These are phyloP conservation scores for Lepidurus packardi DNA, from an alignment of 1,140 invertebrate genomes.

Conservation along the genomic window DNA sequence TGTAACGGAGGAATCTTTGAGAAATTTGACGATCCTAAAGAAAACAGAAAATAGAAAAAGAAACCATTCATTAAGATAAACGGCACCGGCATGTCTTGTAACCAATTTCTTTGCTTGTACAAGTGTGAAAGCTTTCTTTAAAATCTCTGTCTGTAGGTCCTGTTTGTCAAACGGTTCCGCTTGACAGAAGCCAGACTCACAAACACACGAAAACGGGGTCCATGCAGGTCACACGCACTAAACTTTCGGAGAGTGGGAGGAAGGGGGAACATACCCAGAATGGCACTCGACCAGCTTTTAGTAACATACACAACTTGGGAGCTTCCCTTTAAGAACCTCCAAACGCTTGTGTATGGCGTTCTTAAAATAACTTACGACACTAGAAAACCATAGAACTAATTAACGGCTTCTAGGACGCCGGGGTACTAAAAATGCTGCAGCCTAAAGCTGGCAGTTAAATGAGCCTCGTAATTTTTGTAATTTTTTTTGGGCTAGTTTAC, in stretches of 20 bases:
- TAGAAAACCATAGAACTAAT: no score
- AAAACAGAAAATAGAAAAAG: slow-evolving; percentile 42
- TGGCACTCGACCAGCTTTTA: background rate
- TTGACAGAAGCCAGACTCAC: slow-evolving; percentile 39
- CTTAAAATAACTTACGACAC: background rate
- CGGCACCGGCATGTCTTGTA: background rate
- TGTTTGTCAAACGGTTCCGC: slow-evolving; percentile 44
- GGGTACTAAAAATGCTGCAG: no score
- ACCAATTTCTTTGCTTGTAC: background rate
- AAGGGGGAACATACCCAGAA: background rate
- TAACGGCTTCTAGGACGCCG: no score
- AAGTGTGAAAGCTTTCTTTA: background rate
- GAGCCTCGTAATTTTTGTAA: background rate
- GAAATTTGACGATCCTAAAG: slow-evolving; percentile 78
- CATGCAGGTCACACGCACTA: background rate
- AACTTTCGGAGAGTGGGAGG: background rate
- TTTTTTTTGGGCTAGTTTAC: background rate
- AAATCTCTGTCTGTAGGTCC: background rate
- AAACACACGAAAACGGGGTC: background rate
- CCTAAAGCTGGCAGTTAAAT: background rate
- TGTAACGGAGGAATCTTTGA: slow-evolving; percentile 81
- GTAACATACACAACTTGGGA: background rate
- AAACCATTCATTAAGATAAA: background rate
- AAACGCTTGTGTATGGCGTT: background rate
- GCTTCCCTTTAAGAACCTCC: background rate